Evolutionary conservation across 2,113 vertebrate genomes (phyloP), one percentile per base, ranked within the genome.

Genomic region (Gobio gobio): DNA sequence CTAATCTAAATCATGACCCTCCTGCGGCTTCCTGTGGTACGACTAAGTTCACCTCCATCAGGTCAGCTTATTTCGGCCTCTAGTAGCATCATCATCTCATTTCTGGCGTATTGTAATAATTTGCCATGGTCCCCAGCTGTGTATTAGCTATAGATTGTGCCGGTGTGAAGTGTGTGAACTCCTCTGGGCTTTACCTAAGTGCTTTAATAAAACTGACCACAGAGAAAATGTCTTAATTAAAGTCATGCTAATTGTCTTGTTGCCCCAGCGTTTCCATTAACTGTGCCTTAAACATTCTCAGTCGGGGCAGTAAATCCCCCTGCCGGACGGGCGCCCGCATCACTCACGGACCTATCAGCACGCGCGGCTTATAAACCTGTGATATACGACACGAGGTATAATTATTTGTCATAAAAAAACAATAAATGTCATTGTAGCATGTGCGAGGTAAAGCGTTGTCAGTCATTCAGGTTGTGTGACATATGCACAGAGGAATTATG

Each of bases 161-260:
- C 29, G 6, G 40, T 66, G 26, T 43, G 74, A 54, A 88, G 58
- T 59, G 22, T 26, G 26, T 33, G 7, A 68, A 49, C 33, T 84
- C 82, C 81, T 18, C 26, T 18, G 86, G 86, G 76, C 74, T 63
- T 87, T 86, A 73, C 77, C 74, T 86, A 74, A 88, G 83, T 76
- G 85, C 82, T 84, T 64, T 86, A 87, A 90, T 87, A 85, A 86
- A 84, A 88, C 82, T 87, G 83, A 86, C 86, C 87, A 86, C 77
- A 24, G 54, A 82, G 84, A 87, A 75, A 76, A 86, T 26, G 73
- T 84, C 70, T 89, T 89, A 86, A 86, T 90, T 90, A 90, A 89
- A 86, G 83, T 86, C 49, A 14, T 86, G 56, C 78, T 87, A 82
- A 88, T 90, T 87, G 87, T 84, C 78, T 85, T 81, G 78, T 86